phyloP scores from a whole-genome alignment of 2,113 vertebrate genomes.

The Scalopus aquaticus region DNA sequence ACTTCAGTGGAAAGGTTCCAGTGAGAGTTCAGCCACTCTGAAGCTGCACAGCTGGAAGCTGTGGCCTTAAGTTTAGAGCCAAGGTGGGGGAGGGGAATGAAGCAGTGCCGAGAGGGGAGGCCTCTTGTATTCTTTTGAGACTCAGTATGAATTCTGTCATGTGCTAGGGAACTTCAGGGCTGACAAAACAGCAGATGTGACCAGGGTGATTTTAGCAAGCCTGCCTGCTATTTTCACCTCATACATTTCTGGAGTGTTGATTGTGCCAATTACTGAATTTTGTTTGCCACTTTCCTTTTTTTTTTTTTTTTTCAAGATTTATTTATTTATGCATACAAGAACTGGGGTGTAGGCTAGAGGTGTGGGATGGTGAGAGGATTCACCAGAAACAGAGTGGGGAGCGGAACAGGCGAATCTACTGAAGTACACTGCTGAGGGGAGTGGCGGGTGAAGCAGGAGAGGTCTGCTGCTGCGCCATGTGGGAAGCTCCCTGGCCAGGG shows the following conservation, averaged over 20 bases:
- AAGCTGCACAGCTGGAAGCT: slow-evolving; percentile 17
- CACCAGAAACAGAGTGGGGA: no score
- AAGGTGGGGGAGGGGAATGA: not conserved
- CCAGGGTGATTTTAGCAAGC: not conserved
- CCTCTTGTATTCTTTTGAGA: slow-evolving; percentile 26
- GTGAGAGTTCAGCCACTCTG: slow-evolving; percentile 1
- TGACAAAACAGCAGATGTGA: not conserved
- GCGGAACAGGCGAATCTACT: no score
- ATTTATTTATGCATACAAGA: no score
- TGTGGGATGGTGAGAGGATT: no score
- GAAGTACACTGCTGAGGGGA: no score
- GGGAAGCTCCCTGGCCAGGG: no score
- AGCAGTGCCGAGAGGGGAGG: no score
- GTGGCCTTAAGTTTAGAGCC: slow-evolving; percentile 25
- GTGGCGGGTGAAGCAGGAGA: no score
- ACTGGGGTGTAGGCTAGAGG: no score
- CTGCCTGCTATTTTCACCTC: slow-evolving; percentile 2
- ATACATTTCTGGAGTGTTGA: not conserved
- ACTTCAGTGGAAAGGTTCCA: not conserved
- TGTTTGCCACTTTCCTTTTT: slow-evolving; percentile 49
- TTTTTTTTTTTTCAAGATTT: no score
- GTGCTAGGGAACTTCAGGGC: not conserved
- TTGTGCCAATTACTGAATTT: slow-evolving; percentile 33
- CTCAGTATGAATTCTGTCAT: not conserved
- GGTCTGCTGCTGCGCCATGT: no score